Conservation (phyloP, 2,888 invertebrate genomes). For the Stenotaenia linearis region DNA sequence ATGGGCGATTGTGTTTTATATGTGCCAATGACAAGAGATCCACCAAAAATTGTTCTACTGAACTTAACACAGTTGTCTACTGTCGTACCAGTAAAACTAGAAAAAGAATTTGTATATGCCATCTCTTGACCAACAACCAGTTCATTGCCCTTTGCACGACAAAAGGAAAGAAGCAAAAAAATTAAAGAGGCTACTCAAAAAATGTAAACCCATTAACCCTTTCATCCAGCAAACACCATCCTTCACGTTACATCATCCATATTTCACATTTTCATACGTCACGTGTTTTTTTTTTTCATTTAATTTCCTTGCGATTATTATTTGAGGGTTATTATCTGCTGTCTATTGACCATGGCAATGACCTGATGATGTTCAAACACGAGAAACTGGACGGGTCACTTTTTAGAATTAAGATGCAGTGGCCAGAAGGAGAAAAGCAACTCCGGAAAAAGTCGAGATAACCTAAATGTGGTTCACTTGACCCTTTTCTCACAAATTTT, state of each 20-base stretch:
- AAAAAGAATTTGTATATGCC: background rate
- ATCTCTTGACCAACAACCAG: slow-evolving; percentile 3
- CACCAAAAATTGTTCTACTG: slow-evolving; percentile 24
- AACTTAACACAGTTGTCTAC: background rate
- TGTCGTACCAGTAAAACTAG: background rate
- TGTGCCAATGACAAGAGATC: slow-evolving; percentile 6
- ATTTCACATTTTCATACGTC: background rate
- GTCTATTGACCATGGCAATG: slow-evolving; percentile 3
- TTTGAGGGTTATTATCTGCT: background rate
- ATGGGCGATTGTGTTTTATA: slow-evolving; percentile 4
- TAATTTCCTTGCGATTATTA: too few species aligned
- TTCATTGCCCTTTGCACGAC: background rate
- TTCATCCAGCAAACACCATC: background rate
- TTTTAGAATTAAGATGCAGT: background rate
- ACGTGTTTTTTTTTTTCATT: background rate
- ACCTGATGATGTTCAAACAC: background rate
- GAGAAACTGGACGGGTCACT: slow-evolving; percentile 9
- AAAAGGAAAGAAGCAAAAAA: background rate
- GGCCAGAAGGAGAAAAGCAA: slow-evolving; percentile 18
- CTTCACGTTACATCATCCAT: background rate
- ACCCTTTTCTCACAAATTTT: background rate
- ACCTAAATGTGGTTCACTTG: slow-evolving; percentile 13
- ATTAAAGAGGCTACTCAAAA: background rate
- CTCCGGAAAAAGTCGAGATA: background rate
- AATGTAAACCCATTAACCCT: slow-evolving; percentile 6